Conservation (phyloP, 2,888 invertebrate genomes). For the Serrognathus titanus region DNA sequence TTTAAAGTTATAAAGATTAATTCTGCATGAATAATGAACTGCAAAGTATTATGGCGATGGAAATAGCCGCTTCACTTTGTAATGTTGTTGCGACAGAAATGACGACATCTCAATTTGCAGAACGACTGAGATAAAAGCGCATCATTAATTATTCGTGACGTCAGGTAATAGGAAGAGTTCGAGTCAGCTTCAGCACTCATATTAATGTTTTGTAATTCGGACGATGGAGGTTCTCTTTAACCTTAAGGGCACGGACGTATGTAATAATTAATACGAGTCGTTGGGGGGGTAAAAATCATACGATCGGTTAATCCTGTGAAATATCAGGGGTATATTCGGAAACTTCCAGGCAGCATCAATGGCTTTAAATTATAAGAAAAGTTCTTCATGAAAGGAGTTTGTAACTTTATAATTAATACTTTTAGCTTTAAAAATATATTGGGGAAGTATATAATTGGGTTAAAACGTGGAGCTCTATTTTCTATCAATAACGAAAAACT, state of each 20-base stretch:
- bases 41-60: constrained; percentile 37
- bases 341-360: too few relatives aligned
- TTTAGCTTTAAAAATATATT: too few relatives aligned
- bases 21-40: constrained; percentile 37
- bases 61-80: constrained; percentile 36
- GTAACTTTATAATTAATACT: too few relatives aligned
- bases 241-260: constrained; percentile 1
- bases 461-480: too few relatives aligned
- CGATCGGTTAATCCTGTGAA: too few relatives aligned
- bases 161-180: constrained; percentile 31
- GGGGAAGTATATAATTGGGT: too few relatives aligned
- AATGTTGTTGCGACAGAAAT: constrained; percentile 34
- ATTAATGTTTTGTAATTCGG: constrained; percentile 28
- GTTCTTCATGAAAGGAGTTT: too few relatives aligned
- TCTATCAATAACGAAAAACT: too few relatives aligned
- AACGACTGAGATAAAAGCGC: constrained; percentile 37
- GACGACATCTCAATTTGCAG: constrained; percentile 39
- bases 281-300: not conserved
- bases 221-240: constrained; percentile 18
- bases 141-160: constrained; percentile 37
- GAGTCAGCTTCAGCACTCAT: constrained; percentile 18
- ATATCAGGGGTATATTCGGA: too few relatives aligned
- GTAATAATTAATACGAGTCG: not conserved
- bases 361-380: too few relatives aligned
- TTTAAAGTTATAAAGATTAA: constrained; percentile 29